Base-by-base conservation (phyloP, 1,140 invertebrate species). In the Condylostylus longicornis region DNA sequence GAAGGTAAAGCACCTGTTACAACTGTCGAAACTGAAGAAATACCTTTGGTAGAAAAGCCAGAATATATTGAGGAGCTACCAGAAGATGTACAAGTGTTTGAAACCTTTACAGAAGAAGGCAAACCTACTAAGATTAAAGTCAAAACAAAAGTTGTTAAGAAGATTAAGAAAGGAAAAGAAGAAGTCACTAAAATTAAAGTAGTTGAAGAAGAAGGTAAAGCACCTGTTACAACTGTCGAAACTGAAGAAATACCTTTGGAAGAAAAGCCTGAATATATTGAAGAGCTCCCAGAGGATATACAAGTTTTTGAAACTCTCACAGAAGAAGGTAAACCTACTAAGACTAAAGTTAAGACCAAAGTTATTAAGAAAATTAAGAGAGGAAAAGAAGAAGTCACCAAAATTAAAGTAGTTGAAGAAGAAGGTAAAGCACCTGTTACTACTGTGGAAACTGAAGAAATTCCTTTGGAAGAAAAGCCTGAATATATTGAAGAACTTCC, bases 321-420 rank as follows among this genome's bases (percentile, higher is more conserved):
- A 27, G 40, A 57, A 40, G 47, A 56, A 42, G 51, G 54, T 47
- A 45, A 51, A 50, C 50, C 40, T 6, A 58, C 56, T 40, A 51
- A 54, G 40, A 62, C 57, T 38, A 53, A 54, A 35, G 53, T 52
- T 4, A 61, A 53, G 14, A 63, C 58, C 44, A 51, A 50, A 9
- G 46, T 51, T 3, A 49, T 56, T 9, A 63, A 57, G 40, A 65
- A 53, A 44, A 45, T 35, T 30, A 44, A 44, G 30, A 48, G 47
- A 4, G 40, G 40, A 7, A 53, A 49, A 43, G 40, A 49, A 19
- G 47, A 55, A 50, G 47, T 49, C 5, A 58, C 51, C 29, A 41
- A 54, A 41, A 53, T 58, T 37, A 40, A 41, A 7, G 58, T 55
- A 8, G 42, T 56, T 30, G 45, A 56, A 48, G 42, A 42, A 20